Evolutionary conservation across 1,140 invertebrate genomes (phyloP).

Genomic region (Temnothorax curvispinosus): DNA sequence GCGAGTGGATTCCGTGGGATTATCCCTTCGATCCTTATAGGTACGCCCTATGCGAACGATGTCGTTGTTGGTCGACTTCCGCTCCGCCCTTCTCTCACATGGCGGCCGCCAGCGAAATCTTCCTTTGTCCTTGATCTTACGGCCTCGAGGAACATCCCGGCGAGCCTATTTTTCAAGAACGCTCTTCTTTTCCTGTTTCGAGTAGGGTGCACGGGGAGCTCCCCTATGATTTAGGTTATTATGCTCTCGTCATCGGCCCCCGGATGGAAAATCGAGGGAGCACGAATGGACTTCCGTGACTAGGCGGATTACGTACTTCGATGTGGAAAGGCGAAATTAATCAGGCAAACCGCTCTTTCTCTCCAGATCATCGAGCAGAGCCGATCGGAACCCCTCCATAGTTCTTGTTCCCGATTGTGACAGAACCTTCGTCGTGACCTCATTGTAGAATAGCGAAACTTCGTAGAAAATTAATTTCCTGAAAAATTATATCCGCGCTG

Average conservation of each 20-base stretch:
- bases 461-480: conserved; percentile 39
- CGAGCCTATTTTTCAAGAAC: conserved; percentile 65
- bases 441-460: conserved; percentile 14
- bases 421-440: conserved; percentile 29
- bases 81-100: conserved; percentile 13
- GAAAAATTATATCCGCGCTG: background rate
- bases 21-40: conserved; percentile 61
- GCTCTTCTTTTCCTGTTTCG: conserved; percentile 1
- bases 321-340: conserved; percentile 73
- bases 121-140: conserved; percentile 60
- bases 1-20: conserved; percentile 70
- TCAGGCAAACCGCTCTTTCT: conserved; percentile 62
- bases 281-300: conserved; percentile 72
- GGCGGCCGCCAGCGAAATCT: conserved; percentile 57
- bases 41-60: conserved; percentile 20
- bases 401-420: conserved; percentile 61
- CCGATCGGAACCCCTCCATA: conserved; percentile 45
- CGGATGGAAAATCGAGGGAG: conserved; percentile 59
- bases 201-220: conserved; percentile 28
- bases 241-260: conserved; percentile 71
- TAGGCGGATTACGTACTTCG: conserved; percentile 73
- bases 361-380: conserved; percentile 8
- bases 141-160: conserved; percentile 49
- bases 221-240: conserved; percentile 70
- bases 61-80: conserved; percentile 45